Percentiles rank a stretch among this genome's conserved stretches.
These are phyloP conservation scores for Felis chaus DNA, from an alignment of 2,113 vertebrate species.

Conservation along the genomic window DNA sequence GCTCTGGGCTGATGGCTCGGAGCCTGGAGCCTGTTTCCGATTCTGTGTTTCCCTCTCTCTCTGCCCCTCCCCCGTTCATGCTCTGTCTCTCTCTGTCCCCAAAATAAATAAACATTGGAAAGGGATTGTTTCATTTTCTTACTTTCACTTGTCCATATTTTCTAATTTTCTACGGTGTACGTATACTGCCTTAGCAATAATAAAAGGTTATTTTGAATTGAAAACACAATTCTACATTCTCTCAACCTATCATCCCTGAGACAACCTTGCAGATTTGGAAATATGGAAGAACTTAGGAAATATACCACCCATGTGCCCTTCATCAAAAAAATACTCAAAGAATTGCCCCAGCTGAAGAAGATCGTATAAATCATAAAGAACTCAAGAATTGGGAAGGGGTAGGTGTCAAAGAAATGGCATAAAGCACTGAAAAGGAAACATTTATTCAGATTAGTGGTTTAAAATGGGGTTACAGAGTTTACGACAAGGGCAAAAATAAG, in stretches of 20 bases:
- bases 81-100: too few relatives aligned
- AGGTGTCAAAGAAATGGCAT: not conserved
- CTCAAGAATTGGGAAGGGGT: not conserved
- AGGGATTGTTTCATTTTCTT: not conserved
- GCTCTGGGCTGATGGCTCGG: too few relatives aligned
- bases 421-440: not conserved
- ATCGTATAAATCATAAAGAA: not conserved
- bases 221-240: not conserved
- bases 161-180: not conserved
- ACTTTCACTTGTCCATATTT: not conserved
- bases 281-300: conserved; percentile 10
- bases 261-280: conserved; percentile 41
- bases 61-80: too few relatives aligned
- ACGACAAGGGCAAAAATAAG: not conserved
- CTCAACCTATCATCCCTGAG: not conserved
- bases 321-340: conserved; percentile 12
- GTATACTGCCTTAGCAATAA: not conserved
- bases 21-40: too few relatives aligned
- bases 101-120: too few relatives aligned
- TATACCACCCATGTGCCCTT: not conserved
- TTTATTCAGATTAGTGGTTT: conserved; percentile 18
- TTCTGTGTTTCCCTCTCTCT: too few relatives aligned
- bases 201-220: conserved; percentile 26
- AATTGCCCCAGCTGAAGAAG: not conserved
- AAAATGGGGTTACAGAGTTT: not conserved